Evolutionary conservation across 2,888 invertebrate species (phyloP), one percentile per base, ranked within the genome.

Genomic region (Drosophila koepferae): DNA sequence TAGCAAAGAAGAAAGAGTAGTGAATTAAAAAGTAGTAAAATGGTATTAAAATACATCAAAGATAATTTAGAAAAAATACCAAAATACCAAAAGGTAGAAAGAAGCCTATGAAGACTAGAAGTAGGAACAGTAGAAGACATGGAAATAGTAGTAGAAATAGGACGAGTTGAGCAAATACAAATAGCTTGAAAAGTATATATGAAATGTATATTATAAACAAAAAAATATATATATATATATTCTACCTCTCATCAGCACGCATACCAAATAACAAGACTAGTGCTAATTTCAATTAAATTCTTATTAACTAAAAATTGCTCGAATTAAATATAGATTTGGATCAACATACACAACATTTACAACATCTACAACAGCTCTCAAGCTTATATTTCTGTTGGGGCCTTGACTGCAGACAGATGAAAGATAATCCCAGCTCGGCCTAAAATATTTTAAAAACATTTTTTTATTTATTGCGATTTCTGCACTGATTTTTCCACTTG

Each of bases 401-500:
- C 56, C 31, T 56, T 43, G 41, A 7, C 41, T 54, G 38, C n/a
- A 12, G 40, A 28, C 6, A n/a, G 9, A 7, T 31, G 18, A 10
- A 5, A 54, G 23, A 54, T 54, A 54, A 54, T 54, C 23, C 54
- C 54, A n/a, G 31, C 28, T 31, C 41, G 18, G 31, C 31, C 56
- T 43, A 8, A 41, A 38, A 38, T 44, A 31, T 20, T 18, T 51
- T 6, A 0, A 31, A 31, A n/a, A 0, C 31, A 49, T 31, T 59
- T 59, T 59, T 59, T 58, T 5, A 41, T n/a, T 16, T 20, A 36
- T 4, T 23, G 8, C 18, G 23, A 10, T 23, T n/a, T 31, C 2
- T 60, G 69, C 68, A 68, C 64, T 77, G 46, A 68, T 66, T 77
- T 77, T 69, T 65, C 31, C 53, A 65, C 40, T 36, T 60, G 51